Evolutionary conservation across 2,113 vertebrate genomes (phyloP).

Genomic region (Spea multiplicata): DNA sequence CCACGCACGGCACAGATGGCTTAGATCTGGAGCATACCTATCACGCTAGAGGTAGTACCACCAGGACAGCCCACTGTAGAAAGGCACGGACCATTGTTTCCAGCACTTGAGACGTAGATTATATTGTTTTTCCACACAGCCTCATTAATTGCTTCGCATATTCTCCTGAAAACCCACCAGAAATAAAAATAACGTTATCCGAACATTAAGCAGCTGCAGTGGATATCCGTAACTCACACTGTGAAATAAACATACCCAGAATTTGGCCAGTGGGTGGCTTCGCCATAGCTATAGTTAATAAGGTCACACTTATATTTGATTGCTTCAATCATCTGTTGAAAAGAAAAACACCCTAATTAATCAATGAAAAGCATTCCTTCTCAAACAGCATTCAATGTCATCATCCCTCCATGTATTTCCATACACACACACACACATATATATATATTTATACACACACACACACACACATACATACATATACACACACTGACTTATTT

Average conservation of each 20-base stretch:
- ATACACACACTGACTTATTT: too few relatives aligned
- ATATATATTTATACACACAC: too few relatives aligned
- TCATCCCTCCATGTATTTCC: too few relatives aligned
- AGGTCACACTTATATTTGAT: slow-evolving; percentile 98
- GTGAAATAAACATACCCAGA: slow-evolving; percentile 73
- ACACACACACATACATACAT: too few relatives aligned
- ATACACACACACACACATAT: too few relatives aligned
- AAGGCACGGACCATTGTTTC: slow-evolving; percentile 95
- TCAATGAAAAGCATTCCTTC: too few relatives aligned
- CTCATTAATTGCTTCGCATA: slow-evolving; percentile 95
- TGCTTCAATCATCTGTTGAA: slow-evolving; percentile 92
- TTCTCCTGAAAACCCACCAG: slow-evolving; percentile 73
- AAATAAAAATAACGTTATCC: neutral
- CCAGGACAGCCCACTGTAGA: slow-evolving; percentile 96
- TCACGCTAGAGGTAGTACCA: slow-evolving; percentile 91
- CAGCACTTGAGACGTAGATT: slow-evolving; percentile 94
- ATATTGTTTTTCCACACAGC: slow-evolving; percentile 96
- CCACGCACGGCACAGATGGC: too few relatives aligned
- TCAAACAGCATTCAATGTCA: too few relatives aligned
- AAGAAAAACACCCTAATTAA: slow-evolving; percentile 24
- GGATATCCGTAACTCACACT: neutral
- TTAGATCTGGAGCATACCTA: slow-evolving; percentile 69
- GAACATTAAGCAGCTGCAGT: neutral
- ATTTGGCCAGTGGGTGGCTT: slow-evolving; percentile 99
- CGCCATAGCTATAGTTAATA: slow-evolving; percentile 97